Percentiles rank a stretch among this genome's conserved stretches.
phyloP scores from a whole-genome alignment of 2,113 vertebrate species.

The Prolemur simus region DNA sequence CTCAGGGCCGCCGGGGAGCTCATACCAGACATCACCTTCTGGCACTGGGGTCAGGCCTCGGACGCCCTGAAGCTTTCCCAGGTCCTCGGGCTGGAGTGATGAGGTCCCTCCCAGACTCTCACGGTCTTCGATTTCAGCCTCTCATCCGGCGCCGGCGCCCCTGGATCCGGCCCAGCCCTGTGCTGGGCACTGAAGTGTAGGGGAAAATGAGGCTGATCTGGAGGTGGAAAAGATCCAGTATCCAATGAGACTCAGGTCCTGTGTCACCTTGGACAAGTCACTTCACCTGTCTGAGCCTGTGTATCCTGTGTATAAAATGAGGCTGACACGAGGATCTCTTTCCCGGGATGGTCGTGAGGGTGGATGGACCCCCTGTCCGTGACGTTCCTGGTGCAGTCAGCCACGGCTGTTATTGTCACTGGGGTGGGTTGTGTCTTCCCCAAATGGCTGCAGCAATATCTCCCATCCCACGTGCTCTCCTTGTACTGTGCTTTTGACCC shows the following conservation, averaged over 20 bases:
- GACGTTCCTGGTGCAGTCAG: not conserved
- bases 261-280: not conserved
- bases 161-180: rapidly evolving
- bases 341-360: rapidly evolving
- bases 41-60: not conserved
- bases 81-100: not conserved
- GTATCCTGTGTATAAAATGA: not conserved
- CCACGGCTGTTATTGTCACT: rapidly evolving
- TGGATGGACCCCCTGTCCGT: rapidly evolving
- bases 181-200: rapidly evolving
- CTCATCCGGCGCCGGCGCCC: rapidly evolving
- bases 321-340: rapidly evolving
- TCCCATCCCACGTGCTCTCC: not conserved
- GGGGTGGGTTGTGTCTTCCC: not conserved
- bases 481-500: too few species aligned
- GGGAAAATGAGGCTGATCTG: not conserved
- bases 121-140: not conserved
- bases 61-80: not conserved
- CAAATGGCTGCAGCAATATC: rapidly evolving
- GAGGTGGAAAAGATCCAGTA: not conserved
- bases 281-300: not conserved
- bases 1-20: not conserved
- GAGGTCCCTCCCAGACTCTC: rapidly evolving
- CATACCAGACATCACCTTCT: not conserved
- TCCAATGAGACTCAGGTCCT: too few species aligned